Evolutionary conservation across 2,797 vertebrate genomes (phyloP).

Genomic region (Enteromius fasciolatus): DNA sequence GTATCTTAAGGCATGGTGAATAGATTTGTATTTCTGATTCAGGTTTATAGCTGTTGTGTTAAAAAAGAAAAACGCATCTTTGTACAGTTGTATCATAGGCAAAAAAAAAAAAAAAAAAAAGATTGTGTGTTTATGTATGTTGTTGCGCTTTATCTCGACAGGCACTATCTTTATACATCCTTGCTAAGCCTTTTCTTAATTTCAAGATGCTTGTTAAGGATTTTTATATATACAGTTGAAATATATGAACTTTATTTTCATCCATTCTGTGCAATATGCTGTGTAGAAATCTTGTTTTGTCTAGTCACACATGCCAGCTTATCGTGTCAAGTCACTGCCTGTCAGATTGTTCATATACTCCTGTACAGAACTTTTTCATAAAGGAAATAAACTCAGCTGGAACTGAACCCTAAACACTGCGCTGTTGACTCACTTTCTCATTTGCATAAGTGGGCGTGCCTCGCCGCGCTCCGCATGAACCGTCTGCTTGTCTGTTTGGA

Average conservation of each 20-base stretch:
- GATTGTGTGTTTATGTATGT: conserved; percentile 99
- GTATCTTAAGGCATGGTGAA: conserved; percentile 99
- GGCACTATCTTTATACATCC: conserved; percentile 90
- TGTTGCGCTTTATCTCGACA: conserved; percentile 94
- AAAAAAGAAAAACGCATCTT: conserved; percentile 90
- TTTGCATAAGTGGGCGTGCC: conserved; percentile 42
- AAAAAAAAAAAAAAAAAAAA: conserved; percentile 74
- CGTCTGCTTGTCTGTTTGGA: conserved; percentile 29
- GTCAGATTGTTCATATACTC: conserved; percentile 99
- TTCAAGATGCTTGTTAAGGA: conserved; percentile 90
- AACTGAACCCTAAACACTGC: conserved; percentile 91
- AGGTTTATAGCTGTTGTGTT: conserved; percentile 99
- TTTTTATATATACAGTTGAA: conserved; percentile 84
- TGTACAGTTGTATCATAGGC: conserved; percentile 99
- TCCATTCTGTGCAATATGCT: conserved; percentile 99
- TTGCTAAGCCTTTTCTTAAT: conserved; percentile 83
- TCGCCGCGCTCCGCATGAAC: not conserved
- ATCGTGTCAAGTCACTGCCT: conserved; percentile 99
- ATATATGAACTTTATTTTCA: conserved; percentile 91
- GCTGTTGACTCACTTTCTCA: conserved; percentile 69
- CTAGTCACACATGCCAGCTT: conserved; percentile 93
- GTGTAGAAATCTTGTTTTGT: conserved; percentile 93
- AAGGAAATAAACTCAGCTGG: conserved; percentile 99
- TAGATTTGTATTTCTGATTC: conserved; percentile 99
- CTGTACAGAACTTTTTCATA: conserved; percentile 99